Evolutionary conservation across 1,140 invertebrate species (phyloP), one percentile per base, ranked within the genome.

Genomic region (Aphis craccivora): DNA sequence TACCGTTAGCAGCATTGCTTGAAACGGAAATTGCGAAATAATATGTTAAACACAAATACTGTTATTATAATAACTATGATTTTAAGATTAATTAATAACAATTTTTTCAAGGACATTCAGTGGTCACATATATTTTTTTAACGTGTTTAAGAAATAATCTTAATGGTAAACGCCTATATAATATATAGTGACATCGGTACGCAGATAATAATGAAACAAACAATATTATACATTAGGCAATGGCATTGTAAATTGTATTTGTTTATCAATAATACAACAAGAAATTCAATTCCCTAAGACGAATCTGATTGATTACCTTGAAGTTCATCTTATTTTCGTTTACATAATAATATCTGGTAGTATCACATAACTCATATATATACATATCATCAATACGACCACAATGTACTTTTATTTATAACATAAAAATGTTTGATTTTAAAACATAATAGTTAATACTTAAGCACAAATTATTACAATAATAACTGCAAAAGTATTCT

Each of bases 241-340:
- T 83, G 22, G 23, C 35, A 20, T 83, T 83, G 22, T 83, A 83
- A 22, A 25, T 30, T 87, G 30, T 37, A 53, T 53, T 37, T 53
- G 53, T 89, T 23, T 45, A n/a, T 87, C 14, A 87, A 87, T 87
- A 48, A 18, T 23, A 25, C 25, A 14, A 45, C 2, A 2, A 37
- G 48, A 37, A 37, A 89, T 35, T 35, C 23, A 4, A 89, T 37
- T 8, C 22, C 30, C 9, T 51, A 40, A 4, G 43, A 89, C 8
- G 23, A 89, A 53, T 25, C 51, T 55, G 88, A 43, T 84, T n/a
- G 30, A 76, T 91, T 76, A 91, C 90, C 90, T 91, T 76, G 90
- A 91, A 18, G 67, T 60, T 67, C 55, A 91, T 91, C 40, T n/a
- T 91, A 45, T 76, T 48, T 45, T 91, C 23, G 43, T 91, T 91